Evolutionary conservation across 2,797 vertebrate genomes (phyloP).

Genomic region (Sebastes nivosus): DNA sequence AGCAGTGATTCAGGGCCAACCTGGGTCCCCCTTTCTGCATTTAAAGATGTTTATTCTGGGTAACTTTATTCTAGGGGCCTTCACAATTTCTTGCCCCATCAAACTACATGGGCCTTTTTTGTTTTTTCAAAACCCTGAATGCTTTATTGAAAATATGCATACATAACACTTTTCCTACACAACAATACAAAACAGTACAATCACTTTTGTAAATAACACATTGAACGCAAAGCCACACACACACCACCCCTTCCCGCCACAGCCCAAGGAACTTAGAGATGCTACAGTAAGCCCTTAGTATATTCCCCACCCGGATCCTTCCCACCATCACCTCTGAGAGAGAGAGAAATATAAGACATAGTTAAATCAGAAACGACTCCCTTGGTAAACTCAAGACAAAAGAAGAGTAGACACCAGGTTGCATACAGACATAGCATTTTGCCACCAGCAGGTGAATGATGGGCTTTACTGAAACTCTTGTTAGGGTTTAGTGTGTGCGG

Average conservation of each 20-base stretch:
- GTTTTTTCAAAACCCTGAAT: slow-evolving; percentile 85
- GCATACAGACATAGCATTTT: slow-evolving; percentile 77
- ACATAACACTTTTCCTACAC: slow-evolving; percentile 88
- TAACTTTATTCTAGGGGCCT: slow-evolving; percentile 2
- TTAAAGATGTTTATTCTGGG: slow-evolving; percentile 6
- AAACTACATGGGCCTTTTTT: slow-evolving; percentile 53
- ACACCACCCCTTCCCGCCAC: slow-evolving; percentile 59
- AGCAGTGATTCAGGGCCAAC: slow-evolving; percentile 15
- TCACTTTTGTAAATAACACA: slow-evolving; percentile 86
- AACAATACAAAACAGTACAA: slow-evolving; percentile 88
- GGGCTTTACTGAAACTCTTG: slow-evolving; percentile 48
- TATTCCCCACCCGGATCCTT: slow-evolving; percentile 50
- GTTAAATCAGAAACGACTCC: slow-evolving; percentile 72
- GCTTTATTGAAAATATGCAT: slow-evolving; percentile 91
- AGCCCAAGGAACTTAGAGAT: slow-evolving; percentile 72
- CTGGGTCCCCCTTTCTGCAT: slow-evolving; percentile 2
- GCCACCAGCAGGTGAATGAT: slow-evolving; percentile 64
- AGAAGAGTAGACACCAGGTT: slow-evolving; percentile 73
- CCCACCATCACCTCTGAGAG: slow-evolving; percentile 47
- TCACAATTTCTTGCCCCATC: slow-evolving; percentile 46
- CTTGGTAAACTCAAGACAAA: slow-evolving; percentile 68
- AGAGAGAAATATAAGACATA: slow-evolving; percentile 76
- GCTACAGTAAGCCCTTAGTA: slow-evolving; percentile 79
- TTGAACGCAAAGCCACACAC: slow-evolving; percentile 80
- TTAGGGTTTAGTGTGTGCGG: slow-evolving; percentile 42